Base-by-base conservation (phyloP, 2,113 vertebrate species). In the Callorhinus ursinus region DNA sequence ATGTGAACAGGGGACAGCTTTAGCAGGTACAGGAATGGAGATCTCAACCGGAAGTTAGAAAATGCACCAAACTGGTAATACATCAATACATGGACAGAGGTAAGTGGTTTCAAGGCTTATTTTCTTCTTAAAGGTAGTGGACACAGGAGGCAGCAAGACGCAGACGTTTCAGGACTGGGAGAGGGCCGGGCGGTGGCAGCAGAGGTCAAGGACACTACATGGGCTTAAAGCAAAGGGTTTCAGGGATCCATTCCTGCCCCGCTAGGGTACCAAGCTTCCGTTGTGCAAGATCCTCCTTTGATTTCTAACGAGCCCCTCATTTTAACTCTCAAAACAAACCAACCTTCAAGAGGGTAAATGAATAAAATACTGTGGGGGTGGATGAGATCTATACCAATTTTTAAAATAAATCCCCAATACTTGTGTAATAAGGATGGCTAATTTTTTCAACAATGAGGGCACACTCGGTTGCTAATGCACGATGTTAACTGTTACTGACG, bases 171-270 rank as follows among this genome's bases (percentile, higher is more conserved):
- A 7, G 49, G 72, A 24, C 33, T 16, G 4, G 22, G 28, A 16
- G 6, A 7, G 6, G 36, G 36, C 15, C 7, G 61, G 11, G 69
- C 1, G 1, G 53, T 0, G 5, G 67, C 14, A 26, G 42, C 24
- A 42, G 22, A 53, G 65, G 42, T 61, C 71, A 57, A 67, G 81
- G 72, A 2, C 21, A 2, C 36, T 14, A 2, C 14, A 4, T 0
- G 13, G 69, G 74, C 79, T 24, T 19, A 6, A 51, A 5, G 26
- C 0, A 0, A 6, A 51, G 26, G 24, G 4, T 7, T 5, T 2
- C 79, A 1, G 90, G 36, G 22, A 4, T 24, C 3, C 2, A 28
- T 26, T 18, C 36, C 86, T 22, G 42, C 39, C 63, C 49, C 5
- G 22, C 36, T 57, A 2, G 22, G 11, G 13, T 0, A 12, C 89